Conservation (phyloP, 2,888 invertebrate genomes). For the Sarcophaga subvicina region DNA sequence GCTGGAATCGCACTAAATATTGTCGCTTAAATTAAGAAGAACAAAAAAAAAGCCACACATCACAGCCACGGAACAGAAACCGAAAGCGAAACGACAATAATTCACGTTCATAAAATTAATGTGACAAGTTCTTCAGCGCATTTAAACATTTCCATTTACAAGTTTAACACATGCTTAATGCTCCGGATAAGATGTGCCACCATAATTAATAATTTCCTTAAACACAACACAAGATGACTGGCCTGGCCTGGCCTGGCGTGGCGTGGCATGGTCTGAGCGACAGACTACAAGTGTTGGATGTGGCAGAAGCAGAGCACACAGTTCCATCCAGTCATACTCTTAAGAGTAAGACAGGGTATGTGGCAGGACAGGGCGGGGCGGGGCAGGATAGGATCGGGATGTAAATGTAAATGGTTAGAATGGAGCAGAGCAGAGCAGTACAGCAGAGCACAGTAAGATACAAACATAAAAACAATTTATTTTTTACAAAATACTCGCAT, state of each 20-base stretch:
- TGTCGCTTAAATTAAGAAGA: conserved; percentile 22
- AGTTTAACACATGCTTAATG: conserved; percentile 70
- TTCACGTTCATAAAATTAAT: conserved; percentile 72
- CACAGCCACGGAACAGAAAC: conserved; percentile 15
- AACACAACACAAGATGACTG: conserved; percentile 19
- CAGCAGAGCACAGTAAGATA: conserved; percentile 46
- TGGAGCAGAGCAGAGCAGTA: conserved; percentile 16
- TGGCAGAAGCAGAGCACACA: conserved; percentile 42
- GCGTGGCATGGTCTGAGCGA: neutral
- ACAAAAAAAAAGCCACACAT: neutral
- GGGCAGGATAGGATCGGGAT: neutral
- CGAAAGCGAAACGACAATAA: conserved; percentile 61
- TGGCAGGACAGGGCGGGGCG: neutral
- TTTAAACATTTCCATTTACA: conserved; percentile 73
- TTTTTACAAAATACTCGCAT: conserved; percentile 60
- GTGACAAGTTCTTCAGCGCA: conserved; percentile 73
- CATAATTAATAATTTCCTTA: conserved; percentile 73
- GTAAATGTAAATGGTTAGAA: conserved; percentile 13
- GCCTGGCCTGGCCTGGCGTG: neutral
- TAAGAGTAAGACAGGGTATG: too few relatives aligned
- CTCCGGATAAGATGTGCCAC: conserved; percentile 70
- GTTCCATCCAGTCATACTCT: conserved; percentile 12
- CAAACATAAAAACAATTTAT: conserved; percentile 61
- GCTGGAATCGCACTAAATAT: conserved; percentile 36
- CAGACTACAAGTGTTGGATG: conserved; percentile 36